Evolutionary conservation across 2,797 vertebrate genomes (phyloP).

Genomic region (Danio tinwini): DNA sequence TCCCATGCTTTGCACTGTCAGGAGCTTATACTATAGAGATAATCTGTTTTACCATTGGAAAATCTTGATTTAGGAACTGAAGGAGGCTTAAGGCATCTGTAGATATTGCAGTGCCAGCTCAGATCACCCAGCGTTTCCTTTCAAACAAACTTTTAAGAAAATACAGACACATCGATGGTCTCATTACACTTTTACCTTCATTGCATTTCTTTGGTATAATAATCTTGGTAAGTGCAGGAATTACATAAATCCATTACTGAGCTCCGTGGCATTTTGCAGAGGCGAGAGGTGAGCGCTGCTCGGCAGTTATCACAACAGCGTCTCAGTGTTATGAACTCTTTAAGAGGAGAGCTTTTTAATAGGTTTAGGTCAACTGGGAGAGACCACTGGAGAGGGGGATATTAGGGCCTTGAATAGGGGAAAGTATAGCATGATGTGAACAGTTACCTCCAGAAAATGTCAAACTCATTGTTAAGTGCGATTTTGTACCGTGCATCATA

Average conservation of each 20-base stretch:
- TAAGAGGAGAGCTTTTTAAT: slow-evolving; percentile 84
- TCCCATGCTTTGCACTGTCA: neutral
- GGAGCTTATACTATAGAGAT: neutral
- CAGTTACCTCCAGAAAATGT: slow-evolving; percentile 82
- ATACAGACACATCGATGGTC: slow-evolving; percentile 60
- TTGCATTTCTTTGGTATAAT: slow-evolving; percentile 71
- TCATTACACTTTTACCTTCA: slow-evolving; percentile 74
- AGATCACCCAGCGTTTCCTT: slow-evolving; percentile 51
- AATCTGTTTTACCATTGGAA: neutral
- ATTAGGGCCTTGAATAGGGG: slow-evolving; percentile 77
- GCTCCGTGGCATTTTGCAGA: slow-evolving; percentile 82
- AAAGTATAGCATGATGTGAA: slow-evolving; percentile 76
- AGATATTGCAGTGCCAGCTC: slow-evolving; percentile 22
- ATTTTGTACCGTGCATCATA: slow-evolving; percentile 76
- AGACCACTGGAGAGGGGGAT: slow-evolving; percentile 76
- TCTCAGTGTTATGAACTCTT: slow-evolving; percentile 81
- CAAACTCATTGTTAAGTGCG: slow-evolving; percentile 75
- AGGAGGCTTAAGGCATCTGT: slow-evolving; percentile 4
- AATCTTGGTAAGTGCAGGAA: slow-evolving; percentile 84
- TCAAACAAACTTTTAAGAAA: slow-evolving; percentile 66
- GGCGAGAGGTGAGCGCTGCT: slow-evolving; percentile 81
- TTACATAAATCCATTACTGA: slow-evolving; percentile 85
- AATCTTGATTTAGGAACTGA: neutral
- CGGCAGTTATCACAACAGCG: slow-evolving; percentile 82
- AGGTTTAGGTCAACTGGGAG: slow-evolving; percentile 80